Evolutionary conservation across 2,888 invertebrate genomes (phyloP), one percentile per base, ranked within the genome.

Genomic region (Callyntrura sp.): DNA sequence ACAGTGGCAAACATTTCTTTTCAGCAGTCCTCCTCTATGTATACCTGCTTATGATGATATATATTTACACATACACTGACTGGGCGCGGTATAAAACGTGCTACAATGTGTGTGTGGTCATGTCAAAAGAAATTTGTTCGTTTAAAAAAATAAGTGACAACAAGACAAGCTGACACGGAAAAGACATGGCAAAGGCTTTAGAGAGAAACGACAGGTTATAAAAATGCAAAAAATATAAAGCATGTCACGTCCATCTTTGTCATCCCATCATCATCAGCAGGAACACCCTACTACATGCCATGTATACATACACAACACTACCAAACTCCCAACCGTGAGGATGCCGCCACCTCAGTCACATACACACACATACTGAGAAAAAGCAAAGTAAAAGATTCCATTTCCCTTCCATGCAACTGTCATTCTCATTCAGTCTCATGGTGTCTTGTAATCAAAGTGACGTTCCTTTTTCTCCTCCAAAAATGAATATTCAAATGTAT

Each of bases 121-220:
- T 81, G 81, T 81, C 81, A 65, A 83, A 65, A 65, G 84, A 84
- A 78, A 88, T 84, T 88, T 70, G 45, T 86, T 78, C 84, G 48
- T 79, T 57, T 51, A 83, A 62, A 90, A 85, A 81, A 79, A 57
- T 70, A 78, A 90, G 84, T 89, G 84, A 89, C 84, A 90, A 68
- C 11, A 65, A 45, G 82, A 82, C 82, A 68, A 65, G 35, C 62
- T 62, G 79, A 86, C 78, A 86, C n/a, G 51, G 62, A 60, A 68
- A 23, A 43, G 70, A 70, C 70, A 70, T 70, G 20, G 45, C 43
- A 79, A 87, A 87, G 68, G 70, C 81, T 78, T 51, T 78, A 55
- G 55, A 43, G 62, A 65, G 65, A 87, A 68, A 35, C 28, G 86
- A 87, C 86, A 87, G 81, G 86, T 87, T 87, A 87, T 87, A 87